Percentiles rank a stretch among this genome's conserved stretches.
These are phyloP conservation scores for Cacatua alba DNA, from an alignment of 2,113 vertebrate genomes.

Conservation along the genomic window DNA sequence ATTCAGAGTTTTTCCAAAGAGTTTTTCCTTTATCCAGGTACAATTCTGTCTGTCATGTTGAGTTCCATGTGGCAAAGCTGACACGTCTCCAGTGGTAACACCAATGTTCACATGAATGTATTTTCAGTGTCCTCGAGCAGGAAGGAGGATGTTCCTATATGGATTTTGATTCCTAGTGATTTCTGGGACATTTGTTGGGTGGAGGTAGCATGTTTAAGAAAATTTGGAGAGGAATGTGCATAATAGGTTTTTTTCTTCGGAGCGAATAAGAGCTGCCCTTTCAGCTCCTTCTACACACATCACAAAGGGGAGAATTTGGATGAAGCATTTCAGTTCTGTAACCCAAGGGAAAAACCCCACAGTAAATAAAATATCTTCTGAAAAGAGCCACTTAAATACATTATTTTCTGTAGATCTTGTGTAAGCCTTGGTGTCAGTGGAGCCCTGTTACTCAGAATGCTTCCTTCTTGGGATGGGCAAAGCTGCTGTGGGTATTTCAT, in stretches of 20 bases:
- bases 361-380: neutral
- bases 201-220: neutral
- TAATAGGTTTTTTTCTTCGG: neutral
- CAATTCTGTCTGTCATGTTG: neutral
- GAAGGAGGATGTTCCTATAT: neutral
- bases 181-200: neutral
- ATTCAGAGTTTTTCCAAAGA: neutral
- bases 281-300: neutral
- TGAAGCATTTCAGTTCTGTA: neutral
- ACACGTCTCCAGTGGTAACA: neutral
- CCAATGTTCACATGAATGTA: accelerated
- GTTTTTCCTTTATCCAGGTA: neutral
- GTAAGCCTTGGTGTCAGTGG: neutral
- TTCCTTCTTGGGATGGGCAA: neutral
- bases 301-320: neutral
- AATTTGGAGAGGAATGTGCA: neutral
- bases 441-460: neutral
- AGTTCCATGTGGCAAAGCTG: neutral
- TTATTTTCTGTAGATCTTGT: neutral
- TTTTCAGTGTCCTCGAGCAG: neutral
- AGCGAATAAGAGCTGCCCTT: neutral
- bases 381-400: neutral
- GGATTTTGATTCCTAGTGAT: neutral
- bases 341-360: neutral
- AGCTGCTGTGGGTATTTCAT: neutral